Evolutionary conservation across 2,888 invertebrate genomes (phyloP).

Genomic region (Parapristionchus giblindavisi): DNA sequence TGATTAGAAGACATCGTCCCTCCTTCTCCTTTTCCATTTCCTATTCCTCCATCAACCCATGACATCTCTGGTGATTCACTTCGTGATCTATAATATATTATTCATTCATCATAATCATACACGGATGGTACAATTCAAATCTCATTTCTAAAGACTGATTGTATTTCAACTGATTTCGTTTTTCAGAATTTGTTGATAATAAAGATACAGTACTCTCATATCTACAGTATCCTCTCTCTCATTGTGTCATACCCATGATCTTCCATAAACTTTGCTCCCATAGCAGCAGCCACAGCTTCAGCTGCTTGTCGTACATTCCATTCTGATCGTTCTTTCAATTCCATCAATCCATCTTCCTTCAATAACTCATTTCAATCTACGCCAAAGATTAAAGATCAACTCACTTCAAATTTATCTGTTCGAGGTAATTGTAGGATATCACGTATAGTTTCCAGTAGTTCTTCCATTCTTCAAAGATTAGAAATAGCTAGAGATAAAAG

Average conservation of each 20-base stretch:
- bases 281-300: slow-evolving; percentile 40
- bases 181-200: no score
- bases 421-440: slow-evolving; percentile 53
- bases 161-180: no score
- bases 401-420: slow-evolving; percentile 40
- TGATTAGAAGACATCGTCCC: no score
- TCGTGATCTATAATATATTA: slow-evolving; percentile 10
- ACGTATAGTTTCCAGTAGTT: slow-evolving; percentile 51
- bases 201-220: background rate
- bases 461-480: slow-evolving; percentile 45
- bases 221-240: background rate
- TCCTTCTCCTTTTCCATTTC: no score
- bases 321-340: slow-evolving; percentile 43
- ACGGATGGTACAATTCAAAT: background rate
- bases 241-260: background rate
- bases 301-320: slow-evolving; percentile 53
- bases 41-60: slow-evolving; percentile 8
- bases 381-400: background rate
- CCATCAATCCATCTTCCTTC: slow-evolving; percentile 27
- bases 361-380: background rate
- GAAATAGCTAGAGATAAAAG: background rate
- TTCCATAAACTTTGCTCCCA: slow-evolving; percentile 41
- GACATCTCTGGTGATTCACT: slow-evolving; percentile 8
- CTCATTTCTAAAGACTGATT: background rate
- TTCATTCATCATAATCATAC: background rate